A percentile compares a stretch with the other conserved stretches of the same genome.
phyloP scores from a whole-genome alignment of 2,888 invertebrate genomes.

The Tromatobia lineatoria region DNA sequence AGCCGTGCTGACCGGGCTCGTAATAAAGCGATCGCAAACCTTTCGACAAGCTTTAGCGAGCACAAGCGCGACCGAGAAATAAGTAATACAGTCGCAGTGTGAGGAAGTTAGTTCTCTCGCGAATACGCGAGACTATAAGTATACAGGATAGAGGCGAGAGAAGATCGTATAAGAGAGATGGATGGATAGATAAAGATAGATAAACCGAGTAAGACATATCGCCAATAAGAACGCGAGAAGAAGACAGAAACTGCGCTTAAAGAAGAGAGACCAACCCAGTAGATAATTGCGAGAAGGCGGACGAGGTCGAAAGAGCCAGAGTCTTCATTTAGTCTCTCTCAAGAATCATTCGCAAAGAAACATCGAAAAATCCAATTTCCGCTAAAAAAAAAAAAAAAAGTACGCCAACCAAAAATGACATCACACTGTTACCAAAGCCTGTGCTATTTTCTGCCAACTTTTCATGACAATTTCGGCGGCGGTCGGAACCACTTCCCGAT shows the following conservation, averaged over 20 bases:
- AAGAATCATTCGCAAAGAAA: neutral
- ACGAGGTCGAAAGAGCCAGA: slow-evolving; percentile 58
- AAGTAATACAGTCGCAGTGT: slow-evolving; percentile 51
- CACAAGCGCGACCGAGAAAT: slow-evolving; percentile 46
- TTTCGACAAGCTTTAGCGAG: slow-evolving; percentile 12
- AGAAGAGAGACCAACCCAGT: slow-evolving; percentile 29
- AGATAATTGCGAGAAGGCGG: slow-evolving; percentile 58
- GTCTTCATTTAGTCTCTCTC: slow-evolving; percentile 20
- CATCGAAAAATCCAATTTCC: neutral
- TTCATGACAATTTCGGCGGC: neutral
- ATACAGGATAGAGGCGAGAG: slow-evolving; percentile 6
- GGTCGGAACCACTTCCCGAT: slow-evolving; percentile 22
- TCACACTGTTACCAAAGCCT: neutral
- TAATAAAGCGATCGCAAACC: neutral
- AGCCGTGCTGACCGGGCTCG: neutral
- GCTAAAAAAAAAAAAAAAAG: neutral
- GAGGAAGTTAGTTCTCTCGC: slow-evolving; percentile 43
- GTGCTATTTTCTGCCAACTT: neutral
- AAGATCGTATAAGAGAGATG: slow-evolving; percentile 52
- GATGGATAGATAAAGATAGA: slow-evolving; percentile 66
- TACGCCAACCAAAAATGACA: neutral
- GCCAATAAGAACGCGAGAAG: slow-evolving; percentile 30
- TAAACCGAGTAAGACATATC: slow-evolving; percentile 54
- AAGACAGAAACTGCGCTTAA: neutral
- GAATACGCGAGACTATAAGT: slow-evolving; percentile 38